Evolutionary conservation across 1,140 invertebrate genomes (phyloP), one percentile per base, ranked within the genome.

Genomic region (Cydia amplana): DNA sequence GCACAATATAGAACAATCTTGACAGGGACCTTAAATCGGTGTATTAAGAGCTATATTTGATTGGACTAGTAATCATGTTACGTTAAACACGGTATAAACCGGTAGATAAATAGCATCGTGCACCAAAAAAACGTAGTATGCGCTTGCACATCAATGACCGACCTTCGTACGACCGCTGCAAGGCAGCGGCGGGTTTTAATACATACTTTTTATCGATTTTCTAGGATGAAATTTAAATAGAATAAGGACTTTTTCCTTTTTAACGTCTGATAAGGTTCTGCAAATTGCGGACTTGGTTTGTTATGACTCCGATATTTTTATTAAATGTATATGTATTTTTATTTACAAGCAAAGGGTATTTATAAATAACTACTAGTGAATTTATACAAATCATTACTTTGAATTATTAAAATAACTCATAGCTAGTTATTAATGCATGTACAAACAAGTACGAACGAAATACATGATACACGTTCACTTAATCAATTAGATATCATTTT

Each of bases 101-200:
- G 65, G 65, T 70, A 70, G 65, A 70, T 70, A 70, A 70, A 67
- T 67, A 67, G 65, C 65, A 36, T 70, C 65, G 65, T 70, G 65
- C n/a, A 4, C 36, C 16, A 70, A 70, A 36, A 70, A 70, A 70
- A 67, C 28, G 25, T 43, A 18, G 32, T 10, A 40, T 70, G 65
- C 32, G 65, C 65, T 40, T 70, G 65, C 65, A 20, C 65, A 70
- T 70, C 83, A 83, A 83, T 79, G 82, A 83, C 80, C 84, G 84
- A 75, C 84, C 84, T 87, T 84, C 80, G 78, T 79, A 77, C 77
- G 72, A 75, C 60, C 74, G 75, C 73, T 79, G 72, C 46, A 75
- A 74, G 67, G 65, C 65, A 70, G 32, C 65, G 65, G n/a, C 65
- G n/a, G 64, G 64, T 67, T 70, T 65, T n/a, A n/a, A 51, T 51